Percentiles rank a stretch among this genome's conserved stretches.
These are phyloP conservation scores for Campaea margaritaria DNA, from an alignment of 2,888 invertebrate species.

Conservation along the genomic window DNA sequence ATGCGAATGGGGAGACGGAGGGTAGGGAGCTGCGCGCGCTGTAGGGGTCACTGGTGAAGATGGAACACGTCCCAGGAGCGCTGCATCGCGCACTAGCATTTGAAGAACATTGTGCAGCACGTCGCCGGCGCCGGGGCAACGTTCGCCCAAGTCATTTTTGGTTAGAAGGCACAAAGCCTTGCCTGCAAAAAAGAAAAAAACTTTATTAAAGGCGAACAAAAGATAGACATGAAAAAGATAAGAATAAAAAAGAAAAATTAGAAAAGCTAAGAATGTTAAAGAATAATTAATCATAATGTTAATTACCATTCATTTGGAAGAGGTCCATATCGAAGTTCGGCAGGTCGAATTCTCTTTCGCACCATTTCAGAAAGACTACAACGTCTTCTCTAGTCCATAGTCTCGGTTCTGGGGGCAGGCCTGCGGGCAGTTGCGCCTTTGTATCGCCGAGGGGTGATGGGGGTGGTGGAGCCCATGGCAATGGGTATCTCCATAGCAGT, in stretches of 20 bases:
- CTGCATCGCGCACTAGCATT: conserved; percentile 93
- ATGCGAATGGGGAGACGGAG: conserved; percentile 92
- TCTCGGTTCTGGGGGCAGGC: conserved; percentile 94
- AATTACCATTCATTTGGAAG: conserved; percentile 97
- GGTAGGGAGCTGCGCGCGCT: conserved; percentile 88
- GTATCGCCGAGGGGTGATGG: conserved; percentile 92
- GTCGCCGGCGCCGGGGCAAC: conserved; percentile 97
- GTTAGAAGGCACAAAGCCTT: conserved; percentile 96
- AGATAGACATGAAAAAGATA: background rate
- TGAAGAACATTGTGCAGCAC: conserved; percentile 97
- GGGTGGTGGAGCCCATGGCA: conserved; percentile 89
- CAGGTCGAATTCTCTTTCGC: conserved; percentile 96
- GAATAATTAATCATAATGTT: no score
- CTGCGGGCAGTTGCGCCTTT: conserved; percentile 93
- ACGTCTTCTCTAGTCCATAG: conserved; percentile 97
- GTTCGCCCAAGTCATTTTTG: conserved; percentile 94
- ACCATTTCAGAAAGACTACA: conserved; percentile 94
- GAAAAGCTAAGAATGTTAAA: conserved; percentile 7
- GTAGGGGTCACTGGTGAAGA: conserved; percentile 94
- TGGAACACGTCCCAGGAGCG: conserved; percentile 90
- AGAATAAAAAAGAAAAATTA: background rate
- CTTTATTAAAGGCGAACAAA: no score
- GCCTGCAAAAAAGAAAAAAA: conserved; percentile 78
- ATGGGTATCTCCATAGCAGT: conserved; percentile 94
- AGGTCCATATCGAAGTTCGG: conserved; percentile 96